Percentiles rank a stretch among this genome's conserved stretches.
Conservation (phyloP, 1,140 invertebrate species). For the Carposina sasakii region DNA sequence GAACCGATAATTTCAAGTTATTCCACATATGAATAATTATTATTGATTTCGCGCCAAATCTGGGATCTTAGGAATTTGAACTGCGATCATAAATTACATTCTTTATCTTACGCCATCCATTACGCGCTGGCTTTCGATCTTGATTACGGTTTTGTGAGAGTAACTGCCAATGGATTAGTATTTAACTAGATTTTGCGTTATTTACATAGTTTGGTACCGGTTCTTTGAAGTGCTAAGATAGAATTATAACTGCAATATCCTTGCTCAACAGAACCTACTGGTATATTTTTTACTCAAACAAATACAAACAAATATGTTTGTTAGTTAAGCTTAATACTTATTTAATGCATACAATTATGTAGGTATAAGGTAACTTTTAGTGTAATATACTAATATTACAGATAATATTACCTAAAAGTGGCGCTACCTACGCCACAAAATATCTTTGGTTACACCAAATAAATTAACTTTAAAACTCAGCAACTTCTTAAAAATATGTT, state of each 20-base stretch:
- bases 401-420: background rate
- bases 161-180: background rate
- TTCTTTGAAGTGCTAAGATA: background rate
- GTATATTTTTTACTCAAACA: background rate
- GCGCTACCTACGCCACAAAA: background rate
- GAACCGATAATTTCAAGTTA: constrained; percentile 18
- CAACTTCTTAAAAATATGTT: background rate
- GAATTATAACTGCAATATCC: too few species aligned
- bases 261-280: background rate
- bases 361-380: background rate
- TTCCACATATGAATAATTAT: constrained; percentile 21
- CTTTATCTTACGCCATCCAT: too few species aligned
- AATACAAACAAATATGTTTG: background rate
- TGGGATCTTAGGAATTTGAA: too few species aligned
- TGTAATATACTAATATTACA: background rate
- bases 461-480: background rate
- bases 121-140: background rate
- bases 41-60: constrained; percentile 14
- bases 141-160: background rate
- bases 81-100: too few species aligned
- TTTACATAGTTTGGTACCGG: background rate
- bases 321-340: background rate
- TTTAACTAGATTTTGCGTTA: background rate
- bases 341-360: too few species aligned
- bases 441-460: background rate